phyloP scores from a whole-genome alignment of 2,888 invertebrate species.

The Bellardia bayeri region DNA sequence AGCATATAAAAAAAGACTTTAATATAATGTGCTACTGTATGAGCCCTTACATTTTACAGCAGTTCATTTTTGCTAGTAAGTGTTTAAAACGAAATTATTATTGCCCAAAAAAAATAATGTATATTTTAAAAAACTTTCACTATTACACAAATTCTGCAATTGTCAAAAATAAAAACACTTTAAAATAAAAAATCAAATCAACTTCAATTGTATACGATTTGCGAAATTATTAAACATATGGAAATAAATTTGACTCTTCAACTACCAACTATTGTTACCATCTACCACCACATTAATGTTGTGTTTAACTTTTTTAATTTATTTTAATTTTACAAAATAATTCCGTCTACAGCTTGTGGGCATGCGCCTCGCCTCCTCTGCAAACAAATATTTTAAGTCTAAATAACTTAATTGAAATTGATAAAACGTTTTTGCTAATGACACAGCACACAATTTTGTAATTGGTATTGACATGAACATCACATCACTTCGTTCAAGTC shows the following conservation, averaged over 20 bases:
- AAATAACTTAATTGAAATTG: constrained; percentile 22
- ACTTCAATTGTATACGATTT: constrained; percentile 14
- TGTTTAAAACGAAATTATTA: background rate
- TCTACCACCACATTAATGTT: background rate
- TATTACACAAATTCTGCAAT: constrained; percentile 21
- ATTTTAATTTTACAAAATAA: background rate
- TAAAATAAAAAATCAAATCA: background rate
- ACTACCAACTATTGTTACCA: background rate
- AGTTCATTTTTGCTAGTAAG: background rate
- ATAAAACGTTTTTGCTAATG: constrained; percentile 1
- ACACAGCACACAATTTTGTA: constrained; percentile 26
- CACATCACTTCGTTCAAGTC: background rate
- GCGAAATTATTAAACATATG: background rate
- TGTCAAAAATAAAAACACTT: background rate
- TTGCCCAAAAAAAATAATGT: background rate
- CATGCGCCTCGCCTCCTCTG: background rate
- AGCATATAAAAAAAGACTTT: too few relatives aligned
- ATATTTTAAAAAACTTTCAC: constrained; percentile 41
- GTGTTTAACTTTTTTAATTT: background rate
- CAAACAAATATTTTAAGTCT: background rate
- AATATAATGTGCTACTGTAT: too few relatives aligned
- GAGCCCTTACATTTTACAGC: background rate
- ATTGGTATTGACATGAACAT: constrained; percentile 27
- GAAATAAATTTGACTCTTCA: background rate
- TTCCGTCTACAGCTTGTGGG: background rate